A percentile compares a stretch with the other conserved stretches of the same genome.
Evolutionary conservation across 2,113 vertebrate genomes (phyloP).

Genomic region (Falcunculus frontatus): DNA sequence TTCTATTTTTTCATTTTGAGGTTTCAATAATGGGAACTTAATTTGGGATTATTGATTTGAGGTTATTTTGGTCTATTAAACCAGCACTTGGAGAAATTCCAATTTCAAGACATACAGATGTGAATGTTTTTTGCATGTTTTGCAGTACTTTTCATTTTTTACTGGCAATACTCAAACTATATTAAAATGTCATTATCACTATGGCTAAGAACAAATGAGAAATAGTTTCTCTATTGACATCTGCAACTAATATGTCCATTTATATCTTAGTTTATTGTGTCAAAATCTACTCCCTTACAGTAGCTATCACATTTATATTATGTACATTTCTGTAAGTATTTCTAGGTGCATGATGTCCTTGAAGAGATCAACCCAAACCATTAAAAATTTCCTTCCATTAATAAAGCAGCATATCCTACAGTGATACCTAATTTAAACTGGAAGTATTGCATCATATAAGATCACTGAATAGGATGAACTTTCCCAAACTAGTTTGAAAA

Average conservation of each 20-base stretch:
- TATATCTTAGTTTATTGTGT: not conserved
- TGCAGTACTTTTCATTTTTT: not conserved
- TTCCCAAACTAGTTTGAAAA: constrained; percentile 50
- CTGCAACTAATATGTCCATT: not conserved
- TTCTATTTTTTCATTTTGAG: not conserved
- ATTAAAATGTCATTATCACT: not conserved
- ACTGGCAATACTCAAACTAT: not conserved
- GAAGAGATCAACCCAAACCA: constrained; percentile 60
- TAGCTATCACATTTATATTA: not conserved
- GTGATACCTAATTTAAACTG: constrained; percentile 72
- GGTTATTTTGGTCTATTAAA: not conserved
- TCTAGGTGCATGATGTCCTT: constrained; percentile 45
- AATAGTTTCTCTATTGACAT: not conserved
- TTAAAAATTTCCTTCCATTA: constrained; percentile 39
- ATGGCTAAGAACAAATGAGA: not conserved
- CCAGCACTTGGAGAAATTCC: not conserved
- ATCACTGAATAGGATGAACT: constrained; percentile 70
- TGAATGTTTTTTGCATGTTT: not conserved
- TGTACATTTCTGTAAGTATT: not conserved
- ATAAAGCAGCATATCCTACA: constrained; percentile 55
- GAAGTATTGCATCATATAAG: constrained; percentile 66
- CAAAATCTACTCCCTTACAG: constrained; percentile 21
- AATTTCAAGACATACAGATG: not conserved
- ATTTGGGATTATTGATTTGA: not conserved
- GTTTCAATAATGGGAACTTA: not conserved